Evolutionary conservation across 2,113 vertebrate species (phyloP), one percentile per base, ranked within the genome.

Genomic region (Dipodomys spectabilis): DNA sequence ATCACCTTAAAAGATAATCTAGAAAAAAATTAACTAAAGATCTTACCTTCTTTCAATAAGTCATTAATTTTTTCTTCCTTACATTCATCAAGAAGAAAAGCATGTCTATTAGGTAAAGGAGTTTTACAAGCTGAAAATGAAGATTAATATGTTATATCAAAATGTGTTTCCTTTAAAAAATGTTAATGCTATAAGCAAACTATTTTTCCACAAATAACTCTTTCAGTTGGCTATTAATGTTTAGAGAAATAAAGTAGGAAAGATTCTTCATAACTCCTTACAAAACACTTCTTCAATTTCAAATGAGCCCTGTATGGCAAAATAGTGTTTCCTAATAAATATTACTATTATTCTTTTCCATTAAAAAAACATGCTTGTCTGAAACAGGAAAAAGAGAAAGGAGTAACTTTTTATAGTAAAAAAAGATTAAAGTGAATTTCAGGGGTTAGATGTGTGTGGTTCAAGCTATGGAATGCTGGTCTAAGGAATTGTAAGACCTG

Each of bases 11-110:
- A 93, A 95, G 19, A 4, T 79, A 80, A 71, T 88, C 10, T 39
- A 60, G 27, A 94, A 93, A 95, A 71, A 12, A 39, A 39, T 39
- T 91, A 94, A 93, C 64, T 35, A 79, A 89, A 92, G 82, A 62
- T 90, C 95, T 97, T 98, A 98, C 98, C 98, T 98, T 85, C 85
- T 30, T 91, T 96, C 75, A 86, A 44, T 78, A 97, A 97, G 82
- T 80, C 82, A 83, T 71, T 92, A 62, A 44, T 88, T 86, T 92
- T 94, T 72, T 96, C 97, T 74, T 93, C 96, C 62, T 87, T 91
- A 87, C 79, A n/a, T 25, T 86, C 44, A 23, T 78, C 53, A 81
- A 87, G 45, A 25, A 67, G 82, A 90, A 96, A 96, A 60, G 92
- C 88, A 88, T 94, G 73, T 20, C 95, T 57, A 96, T 97, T 92